These are phyloP conservation scores for Julus scandinavius DNA, from an alignment of 2,888 invertebrate genomes.

Conservation along the genomic window DNA sequence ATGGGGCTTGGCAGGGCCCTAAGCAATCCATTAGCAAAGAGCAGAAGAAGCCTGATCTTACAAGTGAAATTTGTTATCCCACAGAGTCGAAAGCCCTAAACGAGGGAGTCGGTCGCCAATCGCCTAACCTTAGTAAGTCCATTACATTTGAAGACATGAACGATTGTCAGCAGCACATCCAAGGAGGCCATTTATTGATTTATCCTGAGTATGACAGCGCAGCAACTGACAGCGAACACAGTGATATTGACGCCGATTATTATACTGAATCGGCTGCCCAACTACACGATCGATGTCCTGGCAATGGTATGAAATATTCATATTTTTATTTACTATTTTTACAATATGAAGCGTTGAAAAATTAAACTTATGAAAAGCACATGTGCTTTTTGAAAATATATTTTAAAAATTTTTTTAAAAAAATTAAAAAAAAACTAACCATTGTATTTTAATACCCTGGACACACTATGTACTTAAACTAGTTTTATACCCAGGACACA, in stretches of 20 bases:
- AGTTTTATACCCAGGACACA: no score
- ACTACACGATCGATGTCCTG: conserved; percentile 57
- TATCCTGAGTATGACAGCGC: conserved; percentile 57
- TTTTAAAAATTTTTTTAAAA: no score
- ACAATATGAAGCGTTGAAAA: neutral
- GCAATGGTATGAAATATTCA: conserved; percentile 50
- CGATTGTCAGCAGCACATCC: conserved; percentile 52
- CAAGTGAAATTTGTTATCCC: conserved; percentile 15
- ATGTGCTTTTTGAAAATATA: no score
- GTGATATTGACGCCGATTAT: conserved; percentile 56
- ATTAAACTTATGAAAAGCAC: neutral
- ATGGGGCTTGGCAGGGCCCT: neutral
- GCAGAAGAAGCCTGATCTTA: neutral
- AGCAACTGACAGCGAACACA: conserved; percentile 57
- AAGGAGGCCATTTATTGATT: conserved; percentile 53
- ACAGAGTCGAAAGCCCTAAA: conserved; percentile 43
- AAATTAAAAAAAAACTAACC: no score
- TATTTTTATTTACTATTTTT: neutral
- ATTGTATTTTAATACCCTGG: no score
- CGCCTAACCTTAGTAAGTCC: conserved; percentile 37
- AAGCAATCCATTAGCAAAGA: neutral
- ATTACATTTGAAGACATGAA: conserved; percentile 37
- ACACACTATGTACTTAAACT: no score
- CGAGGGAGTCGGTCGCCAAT: conserved; percentile 40
- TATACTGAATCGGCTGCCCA: conserved; percentile 57